Conservation (phyloP, 2,888 invertebrate genomes). For the Exocentrus adspersus region DNA sequence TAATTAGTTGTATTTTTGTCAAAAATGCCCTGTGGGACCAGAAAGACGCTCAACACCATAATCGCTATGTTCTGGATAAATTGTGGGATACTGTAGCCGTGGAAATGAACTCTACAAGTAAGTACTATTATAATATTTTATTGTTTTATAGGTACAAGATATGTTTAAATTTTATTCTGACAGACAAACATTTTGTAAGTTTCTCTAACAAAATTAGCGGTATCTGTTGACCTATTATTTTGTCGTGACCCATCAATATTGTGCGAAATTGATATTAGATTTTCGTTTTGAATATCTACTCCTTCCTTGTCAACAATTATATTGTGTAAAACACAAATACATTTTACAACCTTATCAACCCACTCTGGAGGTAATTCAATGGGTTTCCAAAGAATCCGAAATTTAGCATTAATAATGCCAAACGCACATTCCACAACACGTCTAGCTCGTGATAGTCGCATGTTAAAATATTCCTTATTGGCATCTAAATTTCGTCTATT, state of each 20-base stretch:
- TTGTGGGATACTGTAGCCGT: constrained; percentile 33
- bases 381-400: constrained; percentile 35
- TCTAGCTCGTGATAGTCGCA: constrained; percentile 30
- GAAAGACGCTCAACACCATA: constrained; percentile 31
- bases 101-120: constrained; percentile 21
- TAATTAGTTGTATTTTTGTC: constrained; percentile 25
- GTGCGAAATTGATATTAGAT: constrained; percentile 11
- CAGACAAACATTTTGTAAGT: not conserved
- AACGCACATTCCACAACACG: constrained; percentile 38
- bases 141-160: not conserved
- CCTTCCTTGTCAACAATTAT: constrained; percentile 26
- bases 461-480: constrained; percentile 30
- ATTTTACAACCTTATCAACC: constrained; percentile 27
- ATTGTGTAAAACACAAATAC: constrained; percentile 31
- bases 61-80: constrained; percentile 34
- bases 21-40: constrained; percentile 32
- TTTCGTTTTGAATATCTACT: constrained; percentile 28
- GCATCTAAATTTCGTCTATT: not conserved
- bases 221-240: not conserved
- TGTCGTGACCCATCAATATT: not conserved
- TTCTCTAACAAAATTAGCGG: not conserved
- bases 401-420: constrained; percentile 41
- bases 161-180: constrained; percentile 3
- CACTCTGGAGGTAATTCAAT: constrained; percentile 31
- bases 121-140: constrained; percentile 21